phyloP scores from a whole-genome alignment of 2,888 invertebrate genomes.

The Diaprepes abbreviatus region DNA sequence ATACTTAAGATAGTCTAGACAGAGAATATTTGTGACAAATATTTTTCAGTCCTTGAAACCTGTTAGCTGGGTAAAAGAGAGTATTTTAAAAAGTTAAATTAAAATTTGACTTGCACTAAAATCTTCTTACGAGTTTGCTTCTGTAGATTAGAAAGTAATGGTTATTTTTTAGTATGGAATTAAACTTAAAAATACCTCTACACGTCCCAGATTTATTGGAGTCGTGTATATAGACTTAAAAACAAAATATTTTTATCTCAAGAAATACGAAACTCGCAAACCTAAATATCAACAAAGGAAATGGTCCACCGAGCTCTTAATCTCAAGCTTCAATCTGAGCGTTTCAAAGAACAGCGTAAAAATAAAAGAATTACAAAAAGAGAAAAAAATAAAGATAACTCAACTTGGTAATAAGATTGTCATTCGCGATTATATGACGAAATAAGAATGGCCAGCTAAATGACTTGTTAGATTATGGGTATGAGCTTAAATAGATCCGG shows the following conservation, averaged over 20 bases:
- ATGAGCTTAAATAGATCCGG: constrained; percentile 14
- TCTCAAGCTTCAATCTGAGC: constrained; percentile 27
- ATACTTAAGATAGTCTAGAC: constrained; percentile 43
- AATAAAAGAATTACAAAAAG: constrained; percentile 21
- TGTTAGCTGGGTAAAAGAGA: too few species aligned
- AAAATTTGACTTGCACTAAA: too few species aligned
- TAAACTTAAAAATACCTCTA: too few species aligned
- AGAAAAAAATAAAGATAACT: constrained; percentile 21
- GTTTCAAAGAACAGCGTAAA: constrained; percentile 11
- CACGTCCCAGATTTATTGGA: background rate
- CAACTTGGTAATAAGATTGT: constrained; percentile 30
- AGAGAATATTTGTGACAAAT: constrained; percentile 32
- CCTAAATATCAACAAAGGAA: constrained; percentile 19
- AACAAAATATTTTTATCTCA: background rate
- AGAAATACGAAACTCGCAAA: background rate
- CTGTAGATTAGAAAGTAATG: too few species aligned
- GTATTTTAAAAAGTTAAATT: too few species aligned
- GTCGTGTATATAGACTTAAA: constrained; percentile 1
- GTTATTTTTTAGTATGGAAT: too few species aligned
- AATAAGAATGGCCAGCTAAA: constrained; percentile 37
- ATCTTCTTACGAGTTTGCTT: too few species aligned
- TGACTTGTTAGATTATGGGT: constrained; percentile 32
- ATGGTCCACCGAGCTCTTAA: constrained; percentile 13
- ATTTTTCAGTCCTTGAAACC: constrained; percentile 18
- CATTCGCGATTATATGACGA: constrained; percentile 33